Evolutionary conservation across 2,113 vertebrate species (phyloP), one percentile per base, ranked within the genome.

Genomic region (Ovis aries): DNA sequence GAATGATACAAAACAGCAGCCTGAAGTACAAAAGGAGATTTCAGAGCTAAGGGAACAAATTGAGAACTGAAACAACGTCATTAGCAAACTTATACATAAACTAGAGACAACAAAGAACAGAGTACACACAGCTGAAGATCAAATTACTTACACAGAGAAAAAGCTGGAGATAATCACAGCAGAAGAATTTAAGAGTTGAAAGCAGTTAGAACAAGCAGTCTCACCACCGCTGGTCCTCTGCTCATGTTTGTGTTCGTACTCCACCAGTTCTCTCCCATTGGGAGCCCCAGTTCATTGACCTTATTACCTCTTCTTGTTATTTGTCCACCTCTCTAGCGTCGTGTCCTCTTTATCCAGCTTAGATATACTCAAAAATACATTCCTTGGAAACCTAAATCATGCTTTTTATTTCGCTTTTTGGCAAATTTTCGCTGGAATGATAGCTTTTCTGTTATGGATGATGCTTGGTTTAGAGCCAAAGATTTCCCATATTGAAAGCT

Each of bases 21-120:
- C 71, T 74, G 74, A 97, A 91, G 81, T 67, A n/a, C 55, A 64
- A 84, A 88, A 45, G 19, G n/a, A 82, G 33, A 67, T 89, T 92
- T 95, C 45, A 45, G 33, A 96, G 53, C 85, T 67, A 88, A 96
- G 67, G 77, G 88, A 97, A 95, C 90, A 94, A 97, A 29, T 84
- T 94, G 90, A 86, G 48, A 87, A 90, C 67, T 81, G 81, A 94
- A 95, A 88, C 64, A 97, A 88, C 2, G 4, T 80, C 55, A 78
- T 93, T 95, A 83, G 8, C 94, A 94, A 93, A 82, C 48, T 84
- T 96, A 93, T 4, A 40, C 53, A 53, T 93, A 95, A 97, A 96
- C 95, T 74, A 87, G 25, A 81, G 94, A 80, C 74, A 91, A 89
- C 33, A 62, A 89, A 90, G 74, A 92, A n/a, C 48, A 94, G 50